Base-by-base conservation (phyloP, 2,888 invertebrate genomes). In the Trissonchulus sp. region DNA sequence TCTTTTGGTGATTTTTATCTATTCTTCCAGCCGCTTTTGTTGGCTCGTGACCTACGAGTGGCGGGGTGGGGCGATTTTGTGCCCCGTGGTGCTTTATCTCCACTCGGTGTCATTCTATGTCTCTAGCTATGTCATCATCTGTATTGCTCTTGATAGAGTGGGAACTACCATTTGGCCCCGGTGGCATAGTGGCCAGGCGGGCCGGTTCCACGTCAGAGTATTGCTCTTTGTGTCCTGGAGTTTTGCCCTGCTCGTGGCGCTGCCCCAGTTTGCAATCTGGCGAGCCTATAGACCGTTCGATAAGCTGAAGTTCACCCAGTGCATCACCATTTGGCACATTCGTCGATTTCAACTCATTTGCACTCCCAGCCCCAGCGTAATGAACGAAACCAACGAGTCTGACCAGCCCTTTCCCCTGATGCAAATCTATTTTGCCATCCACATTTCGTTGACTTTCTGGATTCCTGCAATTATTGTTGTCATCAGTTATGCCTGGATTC, bases 51-150 rank as follows among this genome's bases (percentile, higher is more conserved):
- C 83, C 1, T 83, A 83, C 75, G 81, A 80, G 74, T 83, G 82
- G 82, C 75, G 81, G n/a, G 83, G 83, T 1, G 83, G 83, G 35
- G 81, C 81, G 74, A 73, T 81, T 1, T 77, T 83, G 60, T 83
- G 83, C 77, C 81, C 79, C 76, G 68, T 82, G 69, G 79, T 84
- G 74, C 83, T 83, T 73, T 81, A 81, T 77, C 60, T 80, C 63
- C 82, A 83, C 68, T 80, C 80, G 30, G 79, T 83, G 69, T 79
- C 82, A 23, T 83, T 83, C 77, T 73, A 73, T 81, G 78, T 80
- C 36, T 82, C 83, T n/a, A 82, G 82, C 28, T 83, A 84, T 75
- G 80, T 83, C n/a, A 82, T 83, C 76, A 83, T 83, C 1, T 81
- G 81, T 78, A 83, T 83, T 62, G 83, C 83, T 1, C 72, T 83